Evolutionary conservation across 53 echinoderm and acorn worm species (phyloP), one percentile per base, ranked within the genome.

Genomic region (Echinarachnius parma): DNA sequence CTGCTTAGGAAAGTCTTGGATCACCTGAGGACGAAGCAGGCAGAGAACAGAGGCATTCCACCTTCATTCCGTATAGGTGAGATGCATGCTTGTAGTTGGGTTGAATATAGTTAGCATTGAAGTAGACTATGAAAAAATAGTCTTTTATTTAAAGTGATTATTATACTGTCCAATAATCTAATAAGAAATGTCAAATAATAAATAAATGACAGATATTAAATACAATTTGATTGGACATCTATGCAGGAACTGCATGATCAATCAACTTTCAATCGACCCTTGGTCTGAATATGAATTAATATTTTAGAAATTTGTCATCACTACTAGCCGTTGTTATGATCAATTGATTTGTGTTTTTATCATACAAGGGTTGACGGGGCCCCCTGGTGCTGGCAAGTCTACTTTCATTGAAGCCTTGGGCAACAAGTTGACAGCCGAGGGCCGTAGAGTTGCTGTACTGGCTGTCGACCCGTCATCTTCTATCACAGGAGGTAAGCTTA

Each of bases 381-480:
- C 98, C 19, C 98, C 98, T 4, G 98, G 98, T 28, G 92, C 98
- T 35, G 98, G 98, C 19, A 98, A 98, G 53, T 98, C 98, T 34
- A 87, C 98, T 11, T 98, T 98, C 57, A 98, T 98, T 52, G 98
- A 98, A 61, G 59, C 83, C 0, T 76, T 98, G 47, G 98, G 98
- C 8, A 90, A 84, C 50, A 87, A 88, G 46, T 44, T 98, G 61
- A 98, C 98, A 16, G 76, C 70, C 31, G 61, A 63, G 23, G 98
- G 92, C 22, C 88, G 86, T 56, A 80, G 83, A 48, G 92, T 98
- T 29, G 98, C 98, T 20, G 98, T 98, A 15, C 71, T 98, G 53
- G 98, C 98, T 9, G 92, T 98, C 5, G 98, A 98, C 65, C 98
- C 98, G 34, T 98, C 98, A 2, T 98, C 98, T 2, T 98, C 98